Base-by-base conservation (phyloP, 2,888 invertebrate species). In the Drosophila testacea region DNA sequence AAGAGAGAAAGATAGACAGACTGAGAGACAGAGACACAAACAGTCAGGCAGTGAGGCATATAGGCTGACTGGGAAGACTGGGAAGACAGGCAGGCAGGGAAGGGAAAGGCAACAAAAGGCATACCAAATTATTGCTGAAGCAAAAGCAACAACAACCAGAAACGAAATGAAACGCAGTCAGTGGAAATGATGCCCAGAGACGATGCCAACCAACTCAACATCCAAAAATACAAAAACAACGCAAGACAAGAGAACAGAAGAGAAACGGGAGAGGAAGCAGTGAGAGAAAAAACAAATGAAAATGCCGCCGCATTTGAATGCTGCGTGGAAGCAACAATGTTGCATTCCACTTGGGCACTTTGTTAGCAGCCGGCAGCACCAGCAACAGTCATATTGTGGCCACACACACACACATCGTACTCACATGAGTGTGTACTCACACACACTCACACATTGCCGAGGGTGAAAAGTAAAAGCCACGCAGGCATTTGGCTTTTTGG, bases 331-430 rank as follows among this genome's bases (percentile, higher is more conserved):
- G 88, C 81, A 87, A 85, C 85, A 85, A 87, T 87, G 85, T 85
- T 85, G 85, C 88, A 87, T 84, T 72, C 88, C 88, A 87, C 88
- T 85, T 83, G 85, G 83, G 83, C 73, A 85, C 85, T 85, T 85
- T 85, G 85, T 85, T 84, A 83, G 83, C 75, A 83, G 70, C 51
- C 56, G 62, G 64, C 76, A 66, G 46, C 51, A 54, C 46, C 64
- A 73, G 71, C 73, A 73, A 69, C 76, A 75, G 76, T 78, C 79
- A 71, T 78, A 75, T 66, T 77, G 71, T 54, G 68, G 76, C 72
- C 50, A 44, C 39, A 69, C 34, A 51, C 62, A 36, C 34, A 66
- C 27, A 34, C 36, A 52, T 22, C 11, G 27, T 28, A 42, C 48
- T 44, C 32, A 44, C 5, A 22, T n/a, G 11, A 22, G 42, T 42